These are phyloP conservation scores for Lasius fuliginosus DNA, from an alignment of 2,888 invertebrate genomes.

Conservation along the genomic window DNA sequence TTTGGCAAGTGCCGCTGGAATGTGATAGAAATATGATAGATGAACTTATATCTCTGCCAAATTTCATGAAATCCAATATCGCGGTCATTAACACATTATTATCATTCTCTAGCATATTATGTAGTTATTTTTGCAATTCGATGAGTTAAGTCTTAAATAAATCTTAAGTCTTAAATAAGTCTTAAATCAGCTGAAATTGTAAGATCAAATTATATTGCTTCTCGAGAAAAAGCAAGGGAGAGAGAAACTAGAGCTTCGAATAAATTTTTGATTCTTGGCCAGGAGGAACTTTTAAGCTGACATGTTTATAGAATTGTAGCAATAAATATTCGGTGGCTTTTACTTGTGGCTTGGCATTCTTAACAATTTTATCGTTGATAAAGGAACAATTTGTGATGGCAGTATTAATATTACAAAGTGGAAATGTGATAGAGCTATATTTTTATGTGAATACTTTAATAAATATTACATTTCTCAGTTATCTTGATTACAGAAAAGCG, in stretches of 20 bases:
- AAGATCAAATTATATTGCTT: not conserved
- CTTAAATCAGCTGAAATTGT: not conserved
- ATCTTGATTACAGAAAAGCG: not conserved
- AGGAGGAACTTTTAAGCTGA: constrained; percentile 16
- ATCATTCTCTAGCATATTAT: not conserved
- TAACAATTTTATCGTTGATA: not conserved
- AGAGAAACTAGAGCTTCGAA: not conserved
- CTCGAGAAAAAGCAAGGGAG: not conserved
- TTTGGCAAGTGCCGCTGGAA: constrained; percentile 46
- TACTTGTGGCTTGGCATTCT: not conserved
- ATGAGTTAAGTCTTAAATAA: constrained; percentile 10
- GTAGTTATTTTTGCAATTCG: not conserved
- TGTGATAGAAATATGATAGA: constrained; percentile 21
- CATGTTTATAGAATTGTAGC: constrained; percentile 8
- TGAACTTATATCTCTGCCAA: constrained; percentile 38
- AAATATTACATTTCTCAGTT: not conserved
- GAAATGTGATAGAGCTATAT: not conserved
- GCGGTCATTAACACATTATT: constrained; percentile 11
- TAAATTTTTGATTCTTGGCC: constrained; percentile 2
- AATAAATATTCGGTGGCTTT: constrained; percentile 1
- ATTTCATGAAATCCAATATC: constrained; percentile 30
- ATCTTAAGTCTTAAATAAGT: constrained; percentile 4
- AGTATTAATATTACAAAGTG: not conserved
- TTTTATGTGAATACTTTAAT: not conserved
- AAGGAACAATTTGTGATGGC: not conserved